Base-by-base conservation (phyloP, 2,888 invertebrate genomes). In the Gastrophysa polygoni region DNA sequence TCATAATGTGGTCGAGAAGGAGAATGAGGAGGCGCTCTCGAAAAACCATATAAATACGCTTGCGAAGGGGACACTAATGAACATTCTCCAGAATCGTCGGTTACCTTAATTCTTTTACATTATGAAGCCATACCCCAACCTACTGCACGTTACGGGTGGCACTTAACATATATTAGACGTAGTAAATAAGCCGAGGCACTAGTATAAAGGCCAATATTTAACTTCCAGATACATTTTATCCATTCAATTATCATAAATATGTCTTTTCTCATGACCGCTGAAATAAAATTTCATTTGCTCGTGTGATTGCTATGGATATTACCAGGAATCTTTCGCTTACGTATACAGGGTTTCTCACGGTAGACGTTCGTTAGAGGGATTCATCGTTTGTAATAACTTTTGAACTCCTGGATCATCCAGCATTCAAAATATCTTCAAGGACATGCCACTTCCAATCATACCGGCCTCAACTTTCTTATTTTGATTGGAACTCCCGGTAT, bases 161-260 rank as follows among this genome's bases (percentile, higher is more conserved):
- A 76, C 71, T 79, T 79, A 78, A 77, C 79, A 79, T 79, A 78
- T 73, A 79, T 80, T 79, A 80, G 77, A 77, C 68, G 78, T 73
- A 73, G 75, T 79, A 80, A 79, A 79, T 79, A 77, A 74, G 67
- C 64, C 61, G 69, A 66, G 64, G 68, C 69, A 71, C 75, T 74
- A 74, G 69, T 75, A 79, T 78, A 77, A 79, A 78, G 72, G 75
- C 73, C 73, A 74, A 78, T 77, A 77, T 79, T 78, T 78, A 79
- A 75, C 77, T 78, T 79, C 76, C 78, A 74, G 77, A 77, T 78
- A 77, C 79, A 75, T 80, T 79, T 79, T 78, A 77, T 77, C 78
- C 75, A 74, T 80, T 78, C 79, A 80, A 81, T 81, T 81, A 81
- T 76, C 80, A 80, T 81, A 81, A 81, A 81, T 72, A 80, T 81